Conservation (phyloP, 1,140 invertebrate species). For the Apis florea region DNA sequence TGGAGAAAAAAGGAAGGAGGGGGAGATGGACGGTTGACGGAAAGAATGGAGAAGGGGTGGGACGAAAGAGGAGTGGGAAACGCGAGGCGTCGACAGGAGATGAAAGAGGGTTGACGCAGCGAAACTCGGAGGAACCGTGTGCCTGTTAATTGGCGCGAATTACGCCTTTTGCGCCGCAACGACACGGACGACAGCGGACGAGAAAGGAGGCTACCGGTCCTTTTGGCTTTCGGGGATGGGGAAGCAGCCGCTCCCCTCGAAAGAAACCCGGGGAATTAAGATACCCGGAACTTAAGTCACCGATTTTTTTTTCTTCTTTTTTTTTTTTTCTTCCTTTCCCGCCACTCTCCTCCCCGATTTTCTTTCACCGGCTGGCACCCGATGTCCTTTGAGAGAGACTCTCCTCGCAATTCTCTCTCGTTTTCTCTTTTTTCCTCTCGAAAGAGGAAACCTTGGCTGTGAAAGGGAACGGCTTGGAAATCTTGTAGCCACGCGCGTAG, state of each 20-base stretch:
- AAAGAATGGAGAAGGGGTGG: background rate
- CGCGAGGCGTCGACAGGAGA: conserved; percentile 40
- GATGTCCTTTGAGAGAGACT: no score
- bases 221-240: background rate
- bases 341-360: background rate
- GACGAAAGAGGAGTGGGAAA: conserved; percentile 61
- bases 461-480: no score
- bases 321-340: background rate
- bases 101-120: conserved; percentile 59
- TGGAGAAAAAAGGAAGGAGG: no score
- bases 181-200: conserved; percentile 32
- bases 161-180: conserved; percentile 63
- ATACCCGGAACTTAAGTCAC: conserved; percentile 16
- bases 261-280: conserved; percentile 42
- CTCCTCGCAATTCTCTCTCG: no score
- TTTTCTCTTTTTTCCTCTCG: no score
- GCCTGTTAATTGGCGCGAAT: conserved; percentile 69
- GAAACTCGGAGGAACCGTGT: conserved; percentile 41
- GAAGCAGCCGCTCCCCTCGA: background rate
- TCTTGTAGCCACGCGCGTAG: no score
- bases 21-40: background rate
- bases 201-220: background rate
- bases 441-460: no score
- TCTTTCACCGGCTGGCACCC: background rate
- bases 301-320: conserved; percentile 4